phyloP scores from a whole-genome alignment of 2,888 invertebrate genomes.

The Scaeva pyrastri region DNA sequence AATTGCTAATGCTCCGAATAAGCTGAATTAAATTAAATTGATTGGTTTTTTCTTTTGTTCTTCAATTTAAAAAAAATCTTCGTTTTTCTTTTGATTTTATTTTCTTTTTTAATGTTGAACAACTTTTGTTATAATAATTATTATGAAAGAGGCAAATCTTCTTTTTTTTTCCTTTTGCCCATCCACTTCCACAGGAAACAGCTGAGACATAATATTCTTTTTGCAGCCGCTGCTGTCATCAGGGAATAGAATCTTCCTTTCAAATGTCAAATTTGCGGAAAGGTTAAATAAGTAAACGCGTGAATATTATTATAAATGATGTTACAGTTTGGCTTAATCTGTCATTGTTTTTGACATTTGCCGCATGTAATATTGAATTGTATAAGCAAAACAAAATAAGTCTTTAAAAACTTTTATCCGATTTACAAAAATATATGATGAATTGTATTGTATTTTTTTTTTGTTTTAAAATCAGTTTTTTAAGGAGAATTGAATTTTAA shows the following conservation, averaged over 20 bases:
- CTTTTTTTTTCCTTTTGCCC: no score
- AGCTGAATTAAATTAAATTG: conserved; percentile 13
- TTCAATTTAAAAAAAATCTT: neutral
- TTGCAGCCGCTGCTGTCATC: neutral
- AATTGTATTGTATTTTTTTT: neutral
- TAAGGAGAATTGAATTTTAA: no score
- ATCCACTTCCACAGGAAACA: neutral
- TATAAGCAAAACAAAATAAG: neutral
- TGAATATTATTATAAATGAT: conserved; percentile 55
- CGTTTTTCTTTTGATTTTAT: neutral
- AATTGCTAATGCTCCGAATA: conserved; percentile 32
- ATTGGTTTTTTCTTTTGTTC: neutral
- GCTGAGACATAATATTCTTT: neutral
- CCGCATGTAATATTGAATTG: neutral
- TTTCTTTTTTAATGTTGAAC: neutral
- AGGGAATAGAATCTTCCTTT: neutral
- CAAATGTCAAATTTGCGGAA: conserved; percentile 12
- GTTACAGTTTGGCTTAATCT: conserved; percentile 38
- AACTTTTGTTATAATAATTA: conserved; percentile 12
- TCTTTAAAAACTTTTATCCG: neutral
- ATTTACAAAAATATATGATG: neutral
- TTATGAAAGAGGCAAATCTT: neutral
- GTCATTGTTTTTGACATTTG: conserved; percentile 12
- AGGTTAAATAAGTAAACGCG: conserved; percentile 9
- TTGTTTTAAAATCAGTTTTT: neutral